Conservation (phyloP, 2,113 vertebrate species). For the Misgurnus anguillicaudatus region DNA sequence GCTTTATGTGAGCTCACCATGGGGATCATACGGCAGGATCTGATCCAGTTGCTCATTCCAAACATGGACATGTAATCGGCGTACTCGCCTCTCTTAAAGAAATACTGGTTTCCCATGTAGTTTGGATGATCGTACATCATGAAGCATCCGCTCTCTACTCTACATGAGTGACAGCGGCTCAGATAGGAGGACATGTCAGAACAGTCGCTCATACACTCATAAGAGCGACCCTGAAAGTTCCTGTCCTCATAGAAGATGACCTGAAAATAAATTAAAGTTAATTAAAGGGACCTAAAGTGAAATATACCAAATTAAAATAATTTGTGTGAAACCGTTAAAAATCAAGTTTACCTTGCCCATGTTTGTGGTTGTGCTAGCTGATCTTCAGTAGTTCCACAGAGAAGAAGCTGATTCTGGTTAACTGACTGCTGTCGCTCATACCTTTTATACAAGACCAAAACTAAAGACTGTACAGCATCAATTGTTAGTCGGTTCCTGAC, state of each 20-base stretch:
- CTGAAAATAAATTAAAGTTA: slow-evolving; percentile 40
- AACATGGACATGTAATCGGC: slow-evolving; percentile 57
- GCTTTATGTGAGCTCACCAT: slow-evolving; percentile 39
- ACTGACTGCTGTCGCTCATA: slow-evolving; percentile 9
- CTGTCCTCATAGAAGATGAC: slow-evolving; percentile 70
- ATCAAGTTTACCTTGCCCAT: slow-evolving; percentile 33
- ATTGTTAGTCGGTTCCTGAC: slow-evolving; percentile 46
- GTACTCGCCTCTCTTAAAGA: slow-evolving; percentile 55
- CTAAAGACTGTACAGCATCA: slow-evolving; percentile 13
- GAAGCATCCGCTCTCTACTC: slow-evolving; percentile 56
- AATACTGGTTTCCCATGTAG: slow-evolving; percentile 41
- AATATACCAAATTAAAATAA: neutral
- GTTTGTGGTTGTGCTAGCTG: slow-evolving; percentile 2
- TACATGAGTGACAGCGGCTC: slow-evolving; percentile 56
- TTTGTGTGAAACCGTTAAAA: neutral
- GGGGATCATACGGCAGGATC: slow-evolving; percentile 64
- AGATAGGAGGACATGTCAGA: slow-evolving; percentile 61
- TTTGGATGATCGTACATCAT: slow-evolving; percentile 50
- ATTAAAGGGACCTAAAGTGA: neutral
- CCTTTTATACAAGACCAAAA: slow-evolving; percentile 51
- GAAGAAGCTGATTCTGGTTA: slow-evolving; percentile 24
- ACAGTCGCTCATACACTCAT: slow-evolving; percentile 68
- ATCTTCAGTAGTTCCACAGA: slow-evolving; percentile 29
- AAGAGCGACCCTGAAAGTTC: slow-evolving; percentile 70
- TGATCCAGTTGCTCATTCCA: slow-evolving; percentile 57